Evolutionary conservation across 1,140 invertebrate genomes (phyloP), one percentile per base, ranked within the genome.

Genomic region (Meloidogyne floridensis): DNA sequence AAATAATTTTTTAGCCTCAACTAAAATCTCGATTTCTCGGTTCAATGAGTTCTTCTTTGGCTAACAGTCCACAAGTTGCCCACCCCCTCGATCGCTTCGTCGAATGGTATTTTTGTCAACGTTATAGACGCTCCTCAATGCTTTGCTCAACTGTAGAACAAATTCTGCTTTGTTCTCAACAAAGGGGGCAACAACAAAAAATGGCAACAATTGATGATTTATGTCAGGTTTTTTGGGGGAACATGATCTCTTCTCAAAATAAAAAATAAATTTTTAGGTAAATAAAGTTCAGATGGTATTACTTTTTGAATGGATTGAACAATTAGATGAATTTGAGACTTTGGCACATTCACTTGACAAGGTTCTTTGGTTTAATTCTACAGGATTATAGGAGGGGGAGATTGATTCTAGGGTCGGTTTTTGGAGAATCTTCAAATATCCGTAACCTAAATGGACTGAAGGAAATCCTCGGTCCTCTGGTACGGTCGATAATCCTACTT

Each of bases 111-210:
- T 76, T 59, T 18, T 86, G 88, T 32, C 87, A 88, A 80, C 82
- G 84, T 65, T 74, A 84, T 20, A 42, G 87, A 20, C 80, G 87
- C 10, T 79, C 87, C 42, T 74, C 85, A 15, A 89, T 88, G 88
- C 73, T 88, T 3, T 88, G 87, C 78, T 72, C 59, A 59, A 84
- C 87, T n/a, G 69, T 89, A 9, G 86, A 89, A 73, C 86, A 88
- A 80, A 88, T 88, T 20, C 80, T 32, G 0, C 1, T 88, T 18
- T 65, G 75, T 6, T 81, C 84, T 77, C 43, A 70, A 18, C 13
- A 13, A 69, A 70, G 13, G 9, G 20, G 20, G 13, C 18, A 53
- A 18, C 72, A 87, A 42, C 75, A 81, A 69, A 54, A 72, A 0
- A 54, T 75, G 4, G 87, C 87, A 1, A 76, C 86, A 6, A 18